Conservation (phyloP, 2,888 invertebrate genomes). For the Cosmia pyralina region DNA sequence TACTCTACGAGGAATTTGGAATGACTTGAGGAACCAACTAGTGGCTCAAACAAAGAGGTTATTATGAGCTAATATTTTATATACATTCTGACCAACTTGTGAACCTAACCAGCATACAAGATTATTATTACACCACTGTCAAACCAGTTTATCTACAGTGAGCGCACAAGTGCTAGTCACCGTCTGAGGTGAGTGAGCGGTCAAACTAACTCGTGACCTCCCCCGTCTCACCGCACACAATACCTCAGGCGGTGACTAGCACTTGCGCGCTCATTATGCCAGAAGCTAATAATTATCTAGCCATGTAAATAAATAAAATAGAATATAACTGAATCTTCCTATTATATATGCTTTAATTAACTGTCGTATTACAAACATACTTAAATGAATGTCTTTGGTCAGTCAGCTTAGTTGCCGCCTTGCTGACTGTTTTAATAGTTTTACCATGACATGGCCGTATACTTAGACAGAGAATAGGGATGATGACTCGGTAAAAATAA, state of each 20-base stretch:
- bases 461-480: too few relatives aligned
- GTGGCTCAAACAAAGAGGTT: background rate
- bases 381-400: background rate
- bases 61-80: background rate
- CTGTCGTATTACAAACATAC: constrained; percentile 14
- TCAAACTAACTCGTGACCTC: too few relatives aligned
- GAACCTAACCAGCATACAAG: background rate
- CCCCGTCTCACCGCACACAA: too few relatives aligned
- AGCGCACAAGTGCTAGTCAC: too few relatives aligned
- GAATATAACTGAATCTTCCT: constrained; percentile 48
- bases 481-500: too few relatives aligned
- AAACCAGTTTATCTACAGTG: background rate
- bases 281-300: background rate
- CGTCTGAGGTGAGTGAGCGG: too few relatives aligned
- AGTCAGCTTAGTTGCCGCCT: too few relatives aligned
- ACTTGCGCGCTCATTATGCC: too few relatives aligned
- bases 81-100: background rate
- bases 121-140: background rate
- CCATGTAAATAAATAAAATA: constrained; percentile 31
- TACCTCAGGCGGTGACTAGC: too few relatives aligned
- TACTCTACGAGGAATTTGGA: background rate
- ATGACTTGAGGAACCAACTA: too few relatives aligned
- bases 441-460: too few relatives aligned
- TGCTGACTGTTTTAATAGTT: too few relatives aligned
- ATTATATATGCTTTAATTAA: constrained; percentile 53